phyloP scores from a whole-genome alignment of 2,797 vertebrate species.

The Delichon dasypus region DNA sequence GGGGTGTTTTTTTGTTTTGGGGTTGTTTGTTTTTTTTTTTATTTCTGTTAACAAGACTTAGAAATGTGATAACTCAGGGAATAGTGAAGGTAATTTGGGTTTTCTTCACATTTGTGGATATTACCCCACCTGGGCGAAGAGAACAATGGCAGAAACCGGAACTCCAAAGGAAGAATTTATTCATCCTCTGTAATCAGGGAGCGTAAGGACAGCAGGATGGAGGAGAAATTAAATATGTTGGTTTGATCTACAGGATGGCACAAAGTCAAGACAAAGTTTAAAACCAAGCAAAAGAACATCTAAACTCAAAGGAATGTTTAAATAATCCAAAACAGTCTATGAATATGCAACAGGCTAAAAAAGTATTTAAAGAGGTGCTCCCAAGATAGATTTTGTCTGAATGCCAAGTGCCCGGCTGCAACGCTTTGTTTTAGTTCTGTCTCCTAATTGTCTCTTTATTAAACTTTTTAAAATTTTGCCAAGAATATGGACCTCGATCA shows the following conservation, averaged over 20 bases:
- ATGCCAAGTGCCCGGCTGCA: too few species aligned
- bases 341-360: too few species aligned
- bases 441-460: too few species aligned
- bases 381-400: too few species aligned
- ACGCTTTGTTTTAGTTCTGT: too few species aligned
- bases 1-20: too few species aligned
- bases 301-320: background rate
- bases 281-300: background rate
- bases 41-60: background rate
- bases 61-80: background rate
- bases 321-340: too few species aligned
- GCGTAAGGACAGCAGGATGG: background rate
- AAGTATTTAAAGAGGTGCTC: too few species aligned
- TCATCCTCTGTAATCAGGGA: background rate
- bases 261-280: background rate
- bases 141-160: background rate
- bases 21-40: too few species aligned
- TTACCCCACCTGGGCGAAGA: background rate
- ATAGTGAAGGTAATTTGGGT: background rate
- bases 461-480: too few species aligned
- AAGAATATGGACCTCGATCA: rapidly evolving
- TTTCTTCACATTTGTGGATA: background rate
- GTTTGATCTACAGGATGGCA: background rate
- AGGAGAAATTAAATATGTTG: background rate
- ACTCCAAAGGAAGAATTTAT: background rate